Conservation (phyloP, 2,113 vertebrate species). For the Leptobrachium ailaonicum region DNA sequence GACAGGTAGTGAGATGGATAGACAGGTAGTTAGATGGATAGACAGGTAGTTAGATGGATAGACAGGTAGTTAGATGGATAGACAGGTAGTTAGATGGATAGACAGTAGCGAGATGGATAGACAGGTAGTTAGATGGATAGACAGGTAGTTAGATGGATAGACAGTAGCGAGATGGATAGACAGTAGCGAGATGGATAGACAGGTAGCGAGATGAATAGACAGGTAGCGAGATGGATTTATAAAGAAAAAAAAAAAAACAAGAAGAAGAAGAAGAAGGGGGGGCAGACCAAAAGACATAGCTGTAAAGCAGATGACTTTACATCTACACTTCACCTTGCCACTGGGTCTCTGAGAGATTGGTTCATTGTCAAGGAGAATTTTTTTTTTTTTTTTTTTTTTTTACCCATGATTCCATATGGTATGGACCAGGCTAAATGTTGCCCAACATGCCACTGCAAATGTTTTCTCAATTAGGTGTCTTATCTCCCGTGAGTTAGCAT, state of each 20-base stretch:
- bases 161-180: no score
- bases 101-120: no score
- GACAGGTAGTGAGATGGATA: no score
- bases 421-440: slow-evolving; percentile 94
- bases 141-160: no score
- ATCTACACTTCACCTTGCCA: slow-evolving; percentile 96
- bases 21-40: no score
- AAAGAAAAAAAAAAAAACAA: slow-evolving; percentile 53
- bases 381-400: slow-evolving; percentile 78
- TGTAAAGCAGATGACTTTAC: slow-evolving; percentile 80
- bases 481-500: slow-evolving; percentile 95
- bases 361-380: slow-evolving; percentile 89
- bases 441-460: slow-evolving; percentile 98
- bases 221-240: slow-evolving; percentile 46
- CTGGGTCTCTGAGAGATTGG: slow-evolving; percentile 97
- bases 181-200: no score
- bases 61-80: no score
- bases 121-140: no score
- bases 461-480: slow-evolving; percentile 98
- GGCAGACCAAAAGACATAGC: slow-evolving; percentile 82
- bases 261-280: slow-evolving; percentile 60
- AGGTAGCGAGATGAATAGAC: no score
- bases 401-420: slow-evolving; percentile 99
- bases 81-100: no score
- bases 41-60: no score